Evolutionary conservation across 1,140 invertebrate genomes (phyloP), one percentile per base, ranked within the genome.

Genomic region (Chironomus striatipennis): DNA sequence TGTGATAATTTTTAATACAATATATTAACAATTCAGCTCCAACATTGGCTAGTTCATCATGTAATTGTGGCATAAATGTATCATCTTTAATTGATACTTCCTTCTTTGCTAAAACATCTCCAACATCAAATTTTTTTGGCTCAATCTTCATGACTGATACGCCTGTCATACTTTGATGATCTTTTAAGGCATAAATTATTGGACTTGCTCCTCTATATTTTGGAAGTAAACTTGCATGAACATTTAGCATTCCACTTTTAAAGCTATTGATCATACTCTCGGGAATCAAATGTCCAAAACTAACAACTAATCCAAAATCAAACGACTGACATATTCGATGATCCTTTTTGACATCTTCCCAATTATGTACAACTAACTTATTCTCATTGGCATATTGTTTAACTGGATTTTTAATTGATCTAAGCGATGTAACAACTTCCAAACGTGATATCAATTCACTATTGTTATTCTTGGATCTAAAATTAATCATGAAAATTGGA

Each of bases 121-220:
- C 95, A 77, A 92, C 84, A 85, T 97, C 96, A 87, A 97, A 97
- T 77, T 89, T 88, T 80, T 93, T 86, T 20, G 95, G 91, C 78
- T 88, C 87, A 74, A 98, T 93, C 83, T 88, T 90, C 90, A 98
- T 97, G 42, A 98, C 88, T 4, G 93, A 91, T 42, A 98, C 85
- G 47, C 97, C 97, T 21, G 94, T 95, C 74, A 86, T 82, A 24
- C 80, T 77, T 80, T 99, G 96, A 34, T 93, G 94, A 84, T 92
- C 90, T 74, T 93, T 86, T 74, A 97, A 84, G 1, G 81, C 77
- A 83, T 95, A 87, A 76, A 91, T 86, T 72, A 97, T 90, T 4
- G 95, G 95, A 10, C 94, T 90, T 67, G 96, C 93, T 43, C 97
- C 97, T 82, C 96, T 85, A 94, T 95, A 98, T 76, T 91, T 85